Evolutionary conservation across 2,113 vertebrate species (phyloP).

Genomic region (Cavia aperea): DNA sequence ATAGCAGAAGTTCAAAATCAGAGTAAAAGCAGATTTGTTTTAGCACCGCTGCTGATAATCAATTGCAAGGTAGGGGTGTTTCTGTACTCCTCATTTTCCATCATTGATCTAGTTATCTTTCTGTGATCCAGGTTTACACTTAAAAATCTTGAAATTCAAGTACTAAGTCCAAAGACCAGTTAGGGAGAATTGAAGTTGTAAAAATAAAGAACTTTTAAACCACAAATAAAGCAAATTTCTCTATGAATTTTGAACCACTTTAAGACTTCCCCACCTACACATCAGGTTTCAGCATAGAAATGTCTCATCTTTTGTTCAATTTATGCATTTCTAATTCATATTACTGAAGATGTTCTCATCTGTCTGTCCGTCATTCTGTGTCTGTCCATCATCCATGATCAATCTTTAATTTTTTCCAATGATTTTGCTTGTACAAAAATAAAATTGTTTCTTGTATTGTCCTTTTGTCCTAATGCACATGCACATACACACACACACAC

Average conservation of each 20-base stretch:
- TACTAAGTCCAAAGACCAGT: background rate
- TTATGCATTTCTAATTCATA: background rate
- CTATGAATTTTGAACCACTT: background rate
- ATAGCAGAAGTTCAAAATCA: background rate
- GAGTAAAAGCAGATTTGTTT: background rate
- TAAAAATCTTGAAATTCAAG: background rate
- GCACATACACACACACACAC: too few species aligned
- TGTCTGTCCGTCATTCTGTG: background rate
- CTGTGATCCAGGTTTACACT: background rate
- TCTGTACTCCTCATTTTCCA: background rate
- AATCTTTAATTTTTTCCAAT: background rate
- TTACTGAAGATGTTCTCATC: background rate
- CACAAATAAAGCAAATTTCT: background rate
- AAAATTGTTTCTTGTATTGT: background rate
- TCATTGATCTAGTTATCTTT: background rate
- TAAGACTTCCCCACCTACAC: fast-evolving
- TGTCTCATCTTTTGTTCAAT: background rate
- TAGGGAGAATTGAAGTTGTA: background rate
- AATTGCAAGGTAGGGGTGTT: background rate
- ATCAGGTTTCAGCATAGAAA: background rate
- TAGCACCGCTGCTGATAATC: background rate
- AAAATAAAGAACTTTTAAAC: background rate
- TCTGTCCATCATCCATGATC: background rate
- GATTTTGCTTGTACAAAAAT: background rate
- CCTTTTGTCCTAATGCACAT: background rate